Percentiles rank a stretch among this genome's conserved stretches.
Evolutionary conservation across 2,113 vertebrate species (phyloP).

Genomic region (Leiothrix lutea): DNA sequence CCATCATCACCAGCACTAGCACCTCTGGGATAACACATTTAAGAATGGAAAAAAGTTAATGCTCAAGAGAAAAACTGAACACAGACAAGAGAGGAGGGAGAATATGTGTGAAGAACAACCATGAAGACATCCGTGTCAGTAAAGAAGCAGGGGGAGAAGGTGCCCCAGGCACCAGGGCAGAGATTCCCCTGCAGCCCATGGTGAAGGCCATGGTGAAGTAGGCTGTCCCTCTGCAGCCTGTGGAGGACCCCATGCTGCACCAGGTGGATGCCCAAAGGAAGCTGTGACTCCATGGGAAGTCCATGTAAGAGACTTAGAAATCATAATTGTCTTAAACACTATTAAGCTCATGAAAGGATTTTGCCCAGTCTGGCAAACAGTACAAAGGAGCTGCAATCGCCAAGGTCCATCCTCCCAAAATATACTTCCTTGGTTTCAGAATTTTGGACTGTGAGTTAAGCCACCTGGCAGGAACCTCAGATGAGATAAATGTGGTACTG

Average conservation of each 20-base stretch:
- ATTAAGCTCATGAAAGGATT: background rate
- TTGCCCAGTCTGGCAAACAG: background rate
- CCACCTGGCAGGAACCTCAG: background rate
- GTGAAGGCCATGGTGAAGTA: background rate
- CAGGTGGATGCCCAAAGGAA: background rate
- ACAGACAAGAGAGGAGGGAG: background rate
- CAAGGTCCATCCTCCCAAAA: background rate
- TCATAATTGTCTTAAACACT: background rate
- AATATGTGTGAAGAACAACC: background rate
- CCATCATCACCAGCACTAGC: accelerated
- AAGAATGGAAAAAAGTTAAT: background rate
- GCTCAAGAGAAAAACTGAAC: background rate
- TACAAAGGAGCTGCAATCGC: background rate
- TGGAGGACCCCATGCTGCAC: background rate
- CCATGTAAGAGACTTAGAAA: background rate
- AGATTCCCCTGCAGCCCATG: background rate
- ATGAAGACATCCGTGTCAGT: background rate
- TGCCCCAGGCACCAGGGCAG: background rate
- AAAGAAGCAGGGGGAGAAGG: background rate
- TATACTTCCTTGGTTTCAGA: background rate
- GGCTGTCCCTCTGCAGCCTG: background rate
- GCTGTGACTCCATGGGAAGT: background rate
- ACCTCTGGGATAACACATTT: background rate
- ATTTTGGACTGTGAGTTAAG: background rate
- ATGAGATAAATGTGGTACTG: background rate